phyloP scores from a whole-genome alignment of 2,797 vertebrate genomes.

The Acanthurus leucopareius region DNA sequence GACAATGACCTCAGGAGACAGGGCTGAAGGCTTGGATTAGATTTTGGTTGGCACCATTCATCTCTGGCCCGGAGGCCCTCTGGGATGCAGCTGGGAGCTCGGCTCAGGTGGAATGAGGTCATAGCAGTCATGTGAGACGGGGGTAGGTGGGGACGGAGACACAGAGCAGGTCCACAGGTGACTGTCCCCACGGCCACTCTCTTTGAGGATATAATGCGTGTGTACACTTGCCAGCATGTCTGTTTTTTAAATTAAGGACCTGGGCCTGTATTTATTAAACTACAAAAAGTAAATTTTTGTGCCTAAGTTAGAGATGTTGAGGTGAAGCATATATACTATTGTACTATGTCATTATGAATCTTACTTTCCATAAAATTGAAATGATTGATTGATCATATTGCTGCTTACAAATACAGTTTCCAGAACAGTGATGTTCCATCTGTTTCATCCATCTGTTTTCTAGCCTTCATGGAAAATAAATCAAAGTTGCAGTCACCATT shows the following conservation, averaged over 20 bases:
- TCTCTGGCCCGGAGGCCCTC: constrained; percentile 65
- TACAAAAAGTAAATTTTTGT: neutral
- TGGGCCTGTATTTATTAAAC: neutral
- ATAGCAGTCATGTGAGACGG: constrained; percentile 60
- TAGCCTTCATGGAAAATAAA: constrained; percentile 6
- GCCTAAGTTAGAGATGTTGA: neutral
- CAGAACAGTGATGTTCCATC: neutral
- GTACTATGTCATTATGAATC: constrained; percentile 4
- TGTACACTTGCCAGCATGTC: constrained; percentile 5
- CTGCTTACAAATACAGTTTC: constrained; percentile 1
- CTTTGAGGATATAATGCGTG: constrained; percentile 19
- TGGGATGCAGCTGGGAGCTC: constrained; percentile 65
- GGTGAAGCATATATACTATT: neutral
- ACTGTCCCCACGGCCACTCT: constrained; percentile 36
- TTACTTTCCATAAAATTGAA: constrained; percentile 2
- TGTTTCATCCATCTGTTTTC: neutral
- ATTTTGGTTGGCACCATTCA: constrained; percentile 67
- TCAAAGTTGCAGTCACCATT: constrained; percentile 1
- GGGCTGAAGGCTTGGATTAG: constrained; percentile 44
- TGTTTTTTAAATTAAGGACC: constrained; percentile 29
- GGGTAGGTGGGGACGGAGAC: constrained; percentile 45
- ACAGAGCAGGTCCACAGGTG: constrained; percentile 24
- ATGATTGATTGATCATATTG: neutral
- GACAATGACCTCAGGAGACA: constrained; percentile 50
- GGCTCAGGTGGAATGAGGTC: constrained; percentile 80